phyloP scores from a whole-genome alignment of 2,888 invertebrate species.

The Gisinianus flammeolus region DNA sequence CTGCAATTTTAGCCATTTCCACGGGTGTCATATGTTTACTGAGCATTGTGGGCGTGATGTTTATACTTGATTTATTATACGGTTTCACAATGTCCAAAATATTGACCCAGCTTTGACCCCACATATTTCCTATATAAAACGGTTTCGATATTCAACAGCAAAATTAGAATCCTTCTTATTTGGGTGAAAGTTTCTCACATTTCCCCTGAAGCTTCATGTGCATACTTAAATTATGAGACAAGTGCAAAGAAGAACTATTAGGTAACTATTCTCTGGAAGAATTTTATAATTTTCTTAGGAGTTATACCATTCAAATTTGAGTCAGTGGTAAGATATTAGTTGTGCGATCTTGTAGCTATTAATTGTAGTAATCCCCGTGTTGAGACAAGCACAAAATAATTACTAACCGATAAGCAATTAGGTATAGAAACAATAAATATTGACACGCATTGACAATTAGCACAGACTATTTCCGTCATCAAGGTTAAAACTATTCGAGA shows the following conservation, averaged over 20 bases:
- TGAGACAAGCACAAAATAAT: too few species aligned
- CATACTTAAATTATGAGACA: background rate
- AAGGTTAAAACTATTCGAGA: background rate
- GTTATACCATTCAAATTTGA: too few species aligned
- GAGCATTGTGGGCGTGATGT: conserved; percentile 78
- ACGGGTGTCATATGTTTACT: conserved; percentile 61
- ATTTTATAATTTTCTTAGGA: too few species aligned
- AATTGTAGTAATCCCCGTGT: too few species aligned
- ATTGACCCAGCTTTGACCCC: conserved; percentile 82
- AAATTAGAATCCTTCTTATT: too few species aligned
- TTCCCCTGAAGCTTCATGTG: background rate
- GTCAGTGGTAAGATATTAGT: too few species aligned
- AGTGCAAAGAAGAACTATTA: too few species aligned
- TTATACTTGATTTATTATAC: conserved; percentile 72
- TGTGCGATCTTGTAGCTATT: too few species aligned
- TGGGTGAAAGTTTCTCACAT: too few species aligned
- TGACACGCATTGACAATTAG: background rate
- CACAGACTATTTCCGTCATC: background rate
- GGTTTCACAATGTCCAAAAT: conserved; percentile 77
- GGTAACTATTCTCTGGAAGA: too few species aligned
- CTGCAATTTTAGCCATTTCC: conserved; percentile 78
- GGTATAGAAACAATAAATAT: too few species aligned
- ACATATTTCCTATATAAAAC: conserved; percentile 71
- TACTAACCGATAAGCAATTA: too few species aligned
- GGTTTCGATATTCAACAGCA: background rate